A percentile compares a stretch with the other conserved stretches of the same genome.
Conservation (phyloP, 2,888 invertebrate genomes). For the Tetragonula carbonaria region DNA sequence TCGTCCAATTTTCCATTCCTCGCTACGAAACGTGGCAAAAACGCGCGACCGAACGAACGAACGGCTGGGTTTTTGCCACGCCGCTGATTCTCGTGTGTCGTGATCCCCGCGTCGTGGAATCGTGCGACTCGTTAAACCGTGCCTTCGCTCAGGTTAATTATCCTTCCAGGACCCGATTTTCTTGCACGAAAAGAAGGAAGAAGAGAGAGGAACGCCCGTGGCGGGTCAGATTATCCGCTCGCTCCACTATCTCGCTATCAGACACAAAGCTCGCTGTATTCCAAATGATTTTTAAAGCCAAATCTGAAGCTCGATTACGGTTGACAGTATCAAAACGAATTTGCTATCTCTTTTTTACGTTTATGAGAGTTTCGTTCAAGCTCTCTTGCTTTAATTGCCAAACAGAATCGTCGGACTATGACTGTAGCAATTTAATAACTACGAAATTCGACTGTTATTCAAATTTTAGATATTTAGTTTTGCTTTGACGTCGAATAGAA, state of each 20-base stretch:
- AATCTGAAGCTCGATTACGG: background rate
- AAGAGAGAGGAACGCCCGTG: slow-evolving; percentile 22
- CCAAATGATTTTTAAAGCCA: background rate
- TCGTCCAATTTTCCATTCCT: slow-evolving; percentile 38
- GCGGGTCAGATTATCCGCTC: slow-evolving; percentile 39
- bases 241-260: slow-evolving; percentile 43
- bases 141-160: slow-evolving; percentile 62
- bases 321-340: background rate
- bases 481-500: too few species aligned
- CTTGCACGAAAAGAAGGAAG: slow-evolving; percentile 27
- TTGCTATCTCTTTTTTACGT: background rate
- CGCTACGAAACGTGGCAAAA: slow-evolving; percentile 29
- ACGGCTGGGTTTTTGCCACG: slow-evolving; percentile 62
- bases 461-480: too few species aligned
- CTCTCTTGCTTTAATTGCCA: background rate
- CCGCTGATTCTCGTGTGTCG: slow-evolving; percentile 56
- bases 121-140: slow-evolving; percentile 74
- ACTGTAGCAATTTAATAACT: too few species aligned
- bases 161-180: slow-evolving; percentile 57
- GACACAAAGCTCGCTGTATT: slow-evolving; percentile 27
- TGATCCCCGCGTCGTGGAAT: slow-evolving; percentile 65
- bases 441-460: too few species aligned
- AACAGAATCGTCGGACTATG: too few species aligned
- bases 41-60: slow-evolving; percentile 69
- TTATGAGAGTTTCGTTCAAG: background rate